Base-by-base conservation (phyloP, 2,797 vertebrate genomes). In the Crenuchus spilurus region DNA sequence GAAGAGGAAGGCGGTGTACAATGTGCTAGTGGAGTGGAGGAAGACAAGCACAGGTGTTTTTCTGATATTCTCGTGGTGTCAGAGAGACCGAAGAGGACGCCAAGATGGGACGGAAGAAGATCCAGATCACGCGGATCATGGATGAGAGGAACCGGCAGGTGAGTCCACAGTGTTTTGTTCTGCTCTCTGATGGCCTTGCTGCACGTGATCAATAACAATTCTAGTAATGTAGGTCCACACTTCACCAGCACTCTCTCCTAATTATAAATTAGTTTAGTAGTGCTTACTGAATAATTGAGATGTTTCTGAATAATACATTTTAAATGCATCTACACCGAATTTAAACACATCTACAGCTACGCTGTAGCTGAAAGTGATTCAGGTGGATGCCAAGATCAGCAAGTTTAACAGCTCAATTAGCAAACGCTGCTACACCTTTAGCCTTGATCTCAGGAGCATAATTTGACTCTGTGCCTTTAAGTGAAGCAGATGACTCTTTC, bases 71-170 rank as follows among this genome's bases (percentile, higher is more conserved):
- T 93, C 84, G 92, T 93, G 93, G 91, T 93, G 93, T 89, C 92
- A 92, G 94, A 88, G 86, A 90, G 90, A 91, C 87, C 70, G 85
- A 90, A 88, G 90, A 90, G 89, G 89, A 89, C 76, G 78, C 80
- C 75, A 95, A 93, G 92, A 99, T 99, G 97, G 97, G 98, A 92
- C 94, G 97, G 83, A 99, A 99, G 94, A 99, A 99, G 96, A 99
- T 99, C 93, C 97, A 99, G 90, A 99, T 99, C 91, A 98, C 97
- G 57, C 93, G 98, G 92, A 99, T 99, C 93, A 97, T 99, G 96
- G 98, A 99, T 77, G 98, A 99, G 88, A 94, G 98, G 91, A 99
- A 99, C 92, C 94, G 97, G 68, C 98, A 99, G 97, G 98, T 99
- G 89, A 93, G 91, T 88, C 74, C 18, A 62, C 1, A 14, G 28